phyloP scores from a whole-genome alignment of 2,888 invertebrate species.

The Leptarthrus brevirostris region DNA sequence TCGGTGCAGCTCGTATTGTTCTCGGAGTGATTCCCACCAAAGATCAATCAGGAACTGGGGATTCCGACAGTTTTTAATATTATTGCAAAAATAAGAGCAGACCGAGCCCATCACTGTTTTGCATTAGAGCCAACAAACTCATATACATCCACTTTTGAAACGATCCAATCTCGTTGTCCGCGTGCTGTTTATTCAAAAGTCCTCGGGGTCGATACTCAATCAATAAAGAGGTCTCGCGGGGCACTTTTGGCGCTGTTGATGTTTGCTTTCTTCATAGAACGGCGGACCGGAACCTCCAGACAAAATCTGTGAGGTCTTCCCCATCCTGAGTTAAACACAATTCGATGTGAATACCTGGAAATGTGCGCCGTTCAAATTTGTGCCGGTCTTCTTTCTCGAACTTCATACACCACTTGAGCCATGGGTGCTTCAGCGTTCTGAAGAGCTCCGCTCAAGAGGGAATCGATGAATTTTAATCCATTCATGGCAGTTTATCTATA shows the following conservation, averaged over 20 bases:
- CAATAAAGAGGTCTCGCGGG: constrained; percentile 24
- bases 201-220: constrained; percentile 21
- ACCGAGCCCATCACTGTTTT: too few species aligned
- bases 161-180: too few species aligned
- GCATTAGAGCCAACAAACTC: too few species aligned
- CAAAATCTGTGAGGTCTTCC: neutral
- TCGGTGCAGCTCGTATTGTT: neutral
- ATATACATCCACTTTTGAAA: too few species aligned
- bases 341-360: neutral
- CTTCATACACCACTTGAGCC: neutral
- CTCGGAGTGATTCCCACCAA: too few species aligned
- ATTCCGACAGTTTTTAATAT: too few species aligned
- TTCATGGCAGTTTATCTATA: constrained; percentile 36
- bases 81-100: too few species aligned
- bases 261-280: constrained; percentile 7
- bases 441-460: neutral
- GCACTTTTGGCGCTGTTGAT: constrained; percentile 8
- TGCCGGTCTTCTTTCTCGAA: neutral
- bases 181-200: constrained; percentile 21
- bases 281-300: too few species aligned
- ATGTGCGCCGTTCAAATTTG: neutral
- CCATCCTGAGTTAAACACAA: neutral
- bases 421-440: neutral
- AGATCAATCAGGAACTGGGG: too few species aligned
- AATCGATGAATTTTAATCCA: constrained; percentile 29